phyloP scores from a whole-genome alignment of 2,113 vertebrate genomes.

The Parus major region DNA sequence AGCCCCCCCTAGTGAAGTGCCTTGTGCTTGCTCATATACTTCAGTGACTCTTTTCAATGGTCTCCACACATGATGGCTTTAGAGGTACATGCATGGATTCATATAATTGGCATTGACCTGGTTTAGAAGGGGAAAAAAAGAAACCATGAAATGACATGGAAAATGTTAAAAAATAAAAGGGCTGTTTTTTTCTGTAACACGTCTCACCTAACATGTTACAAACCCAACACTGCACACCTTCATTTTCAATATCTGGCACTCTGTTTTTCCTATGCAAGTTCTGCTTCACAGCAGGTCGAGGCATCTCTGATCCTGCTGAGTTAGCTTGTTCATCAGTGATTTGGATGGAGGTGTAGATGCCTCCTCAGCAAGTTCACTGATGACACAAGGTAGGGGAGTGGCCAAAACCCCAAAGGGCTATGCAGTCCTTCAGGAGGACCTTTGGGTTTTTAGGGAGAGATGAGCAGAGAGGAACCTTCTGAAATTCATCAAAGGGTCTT shows the following conservation, averaged over 20 bases:
- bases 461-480: not conserved
- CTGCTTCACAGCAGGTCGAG: not conserved
- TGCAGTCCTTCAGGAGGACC: not conserved
- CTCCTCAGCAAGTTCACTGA: not conserved
- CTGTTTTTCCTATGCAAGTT: not conserved
- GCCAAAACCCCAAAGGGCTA: accelerated
- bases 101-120: not conserved
- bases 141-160: not conserved
- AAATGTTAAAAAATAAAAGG: not conserved
- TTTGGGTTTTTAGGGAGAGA: not conserved
- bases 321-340: not conserved
- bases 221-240: accelerated
- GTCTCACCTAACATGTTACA: not conserved
- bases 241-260: not conserved
- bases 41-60: not conserved
- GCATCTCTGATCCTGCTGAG: not conserved
- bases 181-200: not conserved
- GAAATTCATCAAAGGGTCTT: not conserved
- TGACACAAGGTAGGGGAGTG: not conserved
- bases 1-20: accelerated
- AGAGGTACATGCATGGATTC: not conserved
- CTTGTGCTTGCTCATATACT: not conserved
- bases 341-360: not conserved
- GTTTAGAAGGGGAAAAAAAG: not conserved
- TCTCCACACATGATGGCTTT: not conserved